Conservation (phyloP, 2,888 invertebrate genomes). For the Parapristionchus giblindavisi region DNA sequence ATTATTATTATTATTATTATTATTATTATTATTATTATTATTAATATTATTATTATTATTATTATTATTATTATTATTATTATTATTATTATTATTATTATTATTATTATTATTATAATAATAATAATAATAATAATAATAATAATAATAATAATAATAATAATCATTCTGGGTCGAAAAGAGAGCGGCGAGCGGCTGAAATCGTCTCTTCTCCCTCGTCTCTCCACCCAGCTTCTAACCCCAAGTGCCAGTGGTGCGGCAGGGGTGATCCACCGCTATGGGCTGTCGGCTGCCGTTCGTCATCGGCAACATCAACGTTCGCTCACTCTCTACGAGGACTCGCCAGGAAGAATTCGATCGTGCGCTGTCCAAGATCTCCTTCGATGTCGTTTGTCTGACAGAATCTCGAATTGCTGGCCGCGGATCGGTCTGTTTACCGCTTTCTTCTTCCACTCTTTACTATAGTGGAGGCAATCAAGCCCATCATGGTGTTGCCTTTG, state of each 20-base stretch:
- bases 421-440: slow-evolving; percentile 5
- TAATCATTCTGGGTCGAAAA: slow-evolving; percentile 16
- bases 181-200: background rate
- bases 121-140: too few relatives aligned
- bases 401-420: background rate
- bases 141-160: too few relatives aligned
- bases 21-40: too few relatives aligned
- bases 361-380: background rate
- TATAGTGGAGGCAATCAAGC: background rate
- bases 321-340: slow-evolving; percentile 6
- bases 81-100: too few relatives aligned
- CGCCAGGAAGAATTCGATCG: slow-evolving; percentile 22
- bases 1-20: too few relatives aligned
- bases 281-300: background rate
- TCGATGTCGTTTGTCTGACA: slow-evolving; percentile 1
- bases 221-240: background rate
- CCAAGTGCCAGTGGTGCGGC: slow-evolving; percentile 6
- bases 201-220: background rate
- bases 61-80: too few relatives aligned
- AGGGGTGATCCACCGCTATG: background rate
- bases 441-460: background rate
- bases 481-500: slow-evolving; percentile 23
- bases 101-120: too few relatives aligned
- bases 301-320: slow-evolving; percentile 12
- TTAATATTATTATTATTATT: too few relatives aligned